Conservation (phyloP, 2,113 vertebrate genomes). For the Nothocercus nigrocapillus region DNA sequence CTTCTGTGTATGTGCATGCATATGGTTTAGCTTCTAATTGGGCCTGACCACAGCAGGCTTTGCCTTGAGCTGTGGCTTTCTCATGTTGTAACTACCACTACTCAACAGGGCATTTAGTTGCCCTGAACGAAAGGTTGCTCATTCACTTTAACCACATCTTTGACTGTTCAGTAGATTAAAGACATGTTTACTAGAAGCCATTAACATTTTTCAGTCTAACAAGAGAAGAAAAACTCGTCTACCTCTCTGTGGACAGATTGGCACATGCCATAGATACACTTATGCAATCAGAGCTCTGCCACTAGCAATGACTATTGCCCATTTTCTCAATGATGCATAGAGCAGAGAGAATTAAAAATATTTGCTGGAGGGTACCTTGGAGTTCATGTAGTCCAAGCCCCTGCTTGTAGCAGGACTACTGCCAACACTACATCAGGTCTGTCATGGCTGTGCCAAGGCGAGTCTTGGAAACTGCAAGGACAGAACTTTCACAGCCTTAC, state of each 20-base stretch:
- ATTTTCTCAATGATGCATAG: fast-evolving
- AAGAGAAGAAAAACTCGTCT: neutral
- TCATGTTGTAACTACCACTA: neutral
- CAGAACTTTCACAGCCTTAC: neutral
- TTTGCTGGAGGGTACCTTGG: neutral
- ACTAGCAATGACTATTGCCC: neutral
- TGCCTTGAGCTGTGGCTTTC: neutral
- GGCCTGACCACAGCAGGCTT: neutral
- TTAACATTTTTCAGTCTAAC: neutral
- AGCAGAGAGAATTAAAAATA: neutral
- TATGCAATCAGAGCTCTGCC: neutral
- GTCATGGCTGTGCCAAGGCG: neutral
- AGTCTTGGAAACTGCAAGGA: neutral
- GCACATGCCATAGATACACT: neutral
- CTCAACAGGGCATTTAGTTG: neutral
- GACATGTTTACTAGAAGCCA: neutral
- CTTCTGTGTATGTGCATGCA: fast-evolving
- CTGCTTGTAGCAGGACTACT: neutral
- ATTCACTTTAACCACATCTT: neutral
- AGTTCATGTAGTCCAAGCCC: neutral
- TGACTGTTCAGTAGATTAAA: neutral
- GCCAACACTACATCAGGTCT: neutral
- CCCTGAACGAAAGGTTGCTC: fast-evolving
- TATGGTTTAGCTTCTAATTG: neutral
- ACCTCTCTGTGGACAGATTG: fast-evolving